Percentiles rank a stretch among this genome's conserved stretches.
phyloP scores from a whole-genome alignment of 2,797 vertebrate species.

The Harpagifer antarcticus region DNA sequence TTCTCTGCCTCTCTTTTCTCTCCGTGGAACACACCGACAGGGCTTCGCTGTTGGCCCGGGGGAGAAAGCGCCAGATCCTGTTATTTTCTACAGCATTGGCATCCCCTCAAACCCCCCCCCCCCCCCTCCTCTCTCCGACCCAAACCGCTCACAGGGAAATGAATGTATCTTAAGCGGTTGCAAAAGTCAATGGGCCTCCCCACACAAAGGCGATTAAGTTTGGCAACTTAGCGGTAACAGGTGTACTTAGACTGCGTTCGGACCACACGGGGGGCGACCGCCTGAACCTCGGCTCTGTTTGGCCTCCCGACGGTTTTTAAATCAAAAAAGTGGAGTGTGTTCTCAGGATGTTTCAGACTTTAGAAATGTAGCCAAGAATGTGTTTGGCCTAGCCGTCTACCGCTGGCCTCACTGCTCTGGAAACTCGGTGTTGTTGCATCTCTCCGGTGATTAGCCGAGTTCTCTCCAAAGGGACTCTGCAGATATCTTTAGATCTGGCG shows the following conservation, averaged over 20 bases:
- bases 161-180: conserved; percentile 78
- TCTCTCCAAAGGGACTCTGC: conserved; percentile 50
- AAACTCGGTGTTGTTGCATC: conserved; percentile 49
- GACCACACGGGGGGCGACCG: conserved; percentile 72
- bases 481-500: conserved; percentile 66
- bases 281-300: conserved; percentile 41
- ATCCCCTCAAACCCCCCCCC: conserved; percentile 31
- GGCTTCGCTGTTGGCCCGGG: conserved; percentile 81
- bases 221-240: conserved; percentile 82
- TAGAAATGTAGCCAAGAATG: conserved; percentile 4
- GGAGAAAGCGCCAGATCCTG: conserved; percentile 75
- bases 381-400: too few relatives aligned
- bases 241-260: conserved; percentile 75
- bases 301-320: conserved; percentile 41
- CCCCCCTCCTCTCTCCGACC: conserved; percentile 8
- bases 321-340: conserved; percentile 52
- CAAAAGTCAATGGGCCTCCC: conserved; percentile 79
- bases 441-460: conserved; percentile 49
- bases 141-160: conserved; percentile 61
- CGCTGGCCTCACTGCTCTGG: too few relatives aligned
- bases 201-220: conserved; percentile 84
- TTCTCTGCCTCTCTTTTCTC: conserved; percentile 77
- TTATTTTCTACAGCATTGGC: conserved; percentile 68
- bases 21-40: conserved; percentile 81
- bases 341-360: conserved; percentile 28